Evolutionary conservation across 2,113 vertebrate species (phyloP), one percentile per base, ranked within the genome.

Genomic region (Pelvicachromis taeniatus): DNA sequence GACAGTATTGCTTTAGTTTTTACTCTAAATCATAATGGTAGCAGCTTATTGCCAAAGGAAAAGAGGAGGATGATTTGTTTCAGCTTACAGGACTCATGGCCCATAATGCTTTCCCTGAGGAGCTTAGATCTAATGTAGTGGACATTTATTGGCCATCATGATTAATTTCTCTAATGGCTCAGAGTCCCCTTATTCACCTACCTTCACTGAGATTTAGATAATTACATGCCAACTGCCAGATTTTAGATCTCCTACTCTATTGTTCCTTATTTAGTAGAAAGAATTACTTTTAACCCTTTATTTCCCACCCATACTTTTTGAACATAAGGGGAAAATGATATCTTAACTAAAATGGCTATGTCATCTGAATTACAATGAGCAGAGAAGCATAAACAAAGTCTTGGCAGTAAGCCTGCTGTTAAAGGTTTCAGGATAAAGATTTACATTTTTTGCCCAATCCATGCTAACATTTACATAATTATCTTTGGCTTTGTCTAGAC

Each of bases 101-200:
- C 82, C 82, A 88, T 92, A 89, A 91, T 88, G 85, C 82, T 81
- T 85, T 89, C 81, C 91, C 87, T 16, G 59, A 85, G 84, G 91
- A 88, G 88, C 80, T 84, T 35, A 61, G 78, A 89, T 89, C 85
- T 89, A 83, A 82, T 86, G 81, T 75, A 86, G 88, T 86, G 75
- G 85, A 93, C 82, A 86, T 91, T 91, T 90, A 92, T 90, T 88
- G 89, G 87, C 85, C 48, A 80, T 81, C 65, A 45, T 89, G 91
- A 92, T 91, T 89, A 23, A 88, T 93, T 89, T 78, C 78, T 82
- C 68, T 78, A 83, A 92, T 89, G 85, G 85, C 83, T 82, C 52
- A 10, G 86, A 75, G 75, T 87, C 23, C 61, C 40, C 54, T 79
- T 78, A 35, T 80, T 83, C 68, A 91, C 81, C 80, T 77, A 80